phyloP scores from a whole-genome alignment of 2,888 invertebrate genomes.

The Abrostola tripartita region DNA sequence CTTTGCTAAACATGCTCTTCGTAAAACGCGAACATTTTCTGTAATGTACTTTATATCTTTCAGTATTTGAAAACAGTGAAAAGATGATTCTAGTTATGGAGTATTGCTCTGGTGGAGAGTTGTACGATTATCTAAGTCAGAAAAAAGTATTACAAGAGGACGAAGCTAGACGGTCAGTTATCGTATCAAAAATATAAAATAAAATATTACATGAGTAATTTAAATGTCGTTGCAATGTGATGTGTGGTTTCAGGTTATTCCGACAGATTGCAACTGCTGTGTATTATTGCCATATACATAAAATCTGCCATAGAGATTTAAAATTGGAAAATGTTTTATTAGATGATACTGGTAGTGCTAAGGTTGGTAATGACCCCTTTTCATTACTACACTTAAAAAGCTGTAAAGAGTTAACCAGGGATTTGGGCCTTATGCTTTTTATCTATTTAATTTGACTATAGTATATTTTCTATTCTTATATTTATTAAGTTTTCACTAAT shows the following conservation, averaged over 20 bases:
- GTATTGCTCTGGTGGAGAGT: constrained; percentile 99
- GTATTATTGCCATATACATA: constrained; percentile 99
- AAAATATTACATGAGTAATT: not conserved
- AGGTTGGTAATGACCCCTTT: constrained; percentile 88
- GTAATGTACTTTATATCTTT: constrained; percentile 64
- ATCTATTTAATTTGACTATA: too few species aligned
- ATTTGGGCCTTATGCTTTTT: too few species aligned
- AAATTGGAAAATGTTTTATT: constrained; percentile 98
- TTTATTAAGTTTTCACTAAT: not conserved
- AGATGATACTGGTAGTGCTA: constrained; percentile 97
- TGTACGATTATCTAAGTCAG: constrained; percentile 98
- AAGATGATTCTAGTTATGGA: constrained; percentile 99
- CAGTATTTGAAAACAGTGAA: constrained; percentile 99
- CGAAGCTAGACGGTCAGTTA: constrained; percentile 92
- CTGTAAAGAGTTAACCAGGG: too few species aligned
- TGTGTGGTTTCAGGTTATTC: constrained; percentile 91
- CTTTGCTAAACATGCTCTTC: not conserved
- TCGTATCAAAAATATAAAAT: constrained; percentile 5
- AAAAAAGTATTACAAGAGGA: constrained; percentile 96
- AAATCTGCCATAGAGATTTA: constrained; percentile 98
- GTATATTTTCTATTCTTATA: not conserved
- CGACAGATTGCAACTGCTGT: constrained; percentile 98
- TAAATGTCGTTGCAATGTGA: constrained; percentile 11
- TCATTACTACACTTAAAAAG: not conserved
- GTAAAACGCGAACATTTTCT: constrained; percentile 19